These are phyloP conservation scores for Scaeva pyrastri DNA, from an alignment of 2,888 invertebrate species.

Conservation along the genomic window DNA sequence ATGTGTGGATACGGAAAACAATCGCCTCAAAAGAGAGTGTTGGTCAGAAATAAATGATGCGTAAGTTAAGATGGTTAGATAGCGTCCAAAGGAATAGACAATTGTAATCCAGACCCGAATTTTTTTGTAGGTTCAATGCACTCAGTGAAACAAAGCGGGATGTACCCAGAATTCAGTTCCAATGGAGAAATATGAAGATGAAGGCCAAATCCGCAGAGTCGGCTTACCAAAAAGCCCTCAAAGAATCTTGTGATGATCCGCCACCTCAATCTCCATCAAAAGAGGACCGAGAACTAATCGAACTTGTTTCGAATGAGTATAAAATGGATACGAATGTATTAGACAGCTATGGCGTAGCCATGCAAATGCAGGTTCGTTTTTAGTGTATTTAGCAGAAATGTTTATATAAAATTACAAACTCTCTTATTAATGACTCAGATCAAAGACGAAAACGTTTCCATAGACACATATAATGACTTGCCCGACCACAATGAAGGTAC, in stretches of 20 bases:
- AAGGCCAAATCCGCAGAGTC: neutral
- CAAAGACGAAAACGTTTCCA: neutral
- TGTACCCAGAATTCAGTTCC: neutral
- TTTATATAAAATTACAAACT: neutral
- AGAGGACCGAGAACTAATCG: neutral
- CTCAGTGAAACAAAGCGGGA: slow-evolving; percentile 1
- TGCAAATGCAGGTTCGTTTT: neutral
- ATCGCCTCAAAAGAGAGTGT: slow-evolving; percentile 3
- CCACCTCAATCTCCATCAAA: neutral
- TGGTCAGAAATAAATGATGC: neutral
- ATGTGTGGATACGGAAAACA: neutral
- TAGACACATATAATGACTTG: neutral
- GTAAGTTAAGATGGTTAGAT: neutral
- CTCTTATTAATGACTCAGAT: neutral
- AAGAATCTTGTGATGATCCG: neutral
- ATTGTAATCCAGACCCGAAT: neutral
- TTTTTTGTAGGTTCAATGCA: neutral
- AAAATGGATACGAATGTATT: neutral
- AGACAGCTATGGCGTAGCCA: neutral
- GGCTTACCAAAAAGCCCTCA: neutral
- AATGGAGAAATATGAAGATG: slow-evolving; percentile 12
- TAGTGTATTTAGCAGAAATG: neutral
- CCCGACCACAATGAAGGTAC: neutral
- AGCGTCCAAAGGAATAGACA: neutral
- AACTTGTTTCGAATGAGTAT: neutral